Evolutionary conservation across 2,888 invertebrate genomes (phyloP).

Genomic region (Nymphalis polychloros): DNA sequence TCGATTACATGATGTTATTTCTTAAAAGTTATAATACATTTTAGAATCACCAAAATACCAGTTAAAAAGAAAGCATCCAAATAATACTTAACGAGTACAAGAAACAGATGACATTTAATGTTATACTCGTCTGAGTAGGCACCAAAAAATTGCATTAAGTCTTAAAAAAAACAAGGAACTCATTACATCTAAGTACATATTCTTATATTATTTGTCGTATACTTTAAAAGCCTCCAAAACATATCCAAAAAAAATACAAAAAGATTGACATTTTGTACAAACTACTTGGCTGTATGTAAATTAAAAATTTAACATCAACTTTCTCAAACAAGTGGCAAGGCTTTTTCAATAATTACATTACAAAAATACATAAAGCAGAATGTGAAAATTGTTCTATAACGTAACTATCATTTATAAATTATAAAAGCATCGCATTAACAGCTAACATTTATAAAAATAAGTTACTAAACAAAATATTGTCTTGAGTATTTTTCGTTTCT

Average conservation of each 20-base stretch:
- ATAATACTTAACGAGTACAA: slow-evolving; percentile 20
- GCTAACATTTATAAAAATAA: slow-evolving; percentile 39
- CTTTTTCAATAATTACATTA: slow-evolving; percentile 11
- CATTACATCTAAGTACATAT: slow-evolving; percentile 78
- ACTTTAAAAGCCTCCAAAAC: slow-evolving; percentile 81
- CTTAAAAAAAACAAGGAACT: slow-evolving; percentile 65
- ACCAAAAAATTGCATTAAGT: slow-evolving; percentile 32
- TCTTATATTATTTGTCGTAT: slow-evolving; percentile 77
- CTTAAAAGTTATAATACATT: slow-evolving; percentile 20
- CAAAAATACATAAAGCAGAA: slow-evolving; percentile 15
- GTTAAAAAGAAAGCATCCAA: slow-evolving; percentile 19
- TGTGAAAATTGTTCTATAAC: slow-evolving; percentile 29
- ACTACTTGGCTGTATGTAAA: slow-evolving; percentile 48
- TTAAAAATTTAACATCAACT: slow-evolving; percentile 24
- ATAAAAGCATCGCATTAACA: slow-evolving; percentile 36
- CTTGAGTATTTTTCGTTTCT: slow-evolving; percentile 40
- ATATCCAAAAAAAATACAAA: slow-evolving; percentile 62
- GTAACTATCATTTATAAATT: slow-evolving; percentile 35
- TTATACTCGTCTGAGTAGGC: slow-evolving; percentile 19
- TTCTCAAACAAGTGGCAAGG: slow-evolving; percentile 16
- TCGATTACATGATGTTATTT: slow-evolving; percentile 27
- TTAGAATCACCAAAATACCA: slow-evolving; percentile 31
- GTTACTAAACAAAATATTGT: slow-evolving; percentile 38
- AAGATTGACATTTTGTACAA: slow-evolving; percentile 69
- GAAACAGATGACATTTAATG: slow-evolving; percentile 12